A percentile compares a stretch with the other conserved stretches of the same genome.
phyloP scores from a whole-genome alignment of 2,797 vertebrate species.

The Clamator glandarius region DNA sequence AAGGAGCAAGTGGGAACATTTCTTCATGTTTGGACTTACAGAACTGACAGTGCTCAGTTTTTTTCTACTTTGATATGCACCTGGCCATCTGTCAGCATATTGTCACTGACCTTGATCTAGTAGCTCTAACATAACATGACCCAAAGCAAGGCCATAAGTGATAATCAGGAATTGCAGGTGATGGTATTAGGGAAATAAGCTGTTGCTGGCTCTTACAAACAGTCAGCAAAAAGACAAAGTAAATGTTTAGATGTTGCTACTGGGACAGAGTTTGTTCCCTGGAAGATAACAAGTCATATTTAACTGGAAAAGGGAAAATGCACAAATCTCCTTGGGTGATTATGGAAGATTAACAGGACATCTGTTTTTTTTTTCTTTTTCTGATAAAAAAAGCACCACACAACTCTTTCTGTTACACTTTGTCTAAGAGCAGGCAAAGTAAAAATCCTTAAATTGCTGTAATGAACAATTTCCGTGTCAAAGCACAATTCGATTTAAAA shows the following conservation, averaged over 20 bases:
- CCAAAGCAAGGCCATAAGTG: background rate
- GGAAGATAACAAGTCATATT: background rate
- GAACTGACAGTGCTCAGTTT: background rate
- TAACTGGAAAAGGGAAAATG: background rate
- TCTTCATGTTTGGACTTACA: background rate
- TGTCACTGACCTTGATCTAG: background rate
- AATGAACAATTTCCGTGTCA: background rate
- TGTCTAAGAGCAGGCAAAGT: background rate
- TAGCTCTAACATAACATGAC: background rate
- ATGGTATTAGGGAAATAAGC: background rate
- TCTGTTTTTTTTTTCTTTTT: background rate
- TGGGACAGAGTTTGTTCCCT: background rate
- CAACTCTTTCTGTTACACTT: background rate
- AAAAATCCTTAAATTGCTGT: background rate
- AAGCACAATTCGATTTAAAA: background rate
- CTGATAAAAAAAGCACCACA: background rate
- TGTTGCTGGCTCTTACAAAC: background rate
- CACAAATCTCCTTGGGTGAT: background rate
- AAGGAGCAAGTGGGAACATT: background rate
- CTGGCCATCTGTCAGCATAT: background rate
- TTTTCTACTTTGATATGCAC: background rate
- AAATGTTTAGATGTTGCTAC: slow-evolving; percentile 11
- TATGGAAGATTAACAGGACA: background rate
- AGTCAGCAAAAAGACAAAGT: background rate
- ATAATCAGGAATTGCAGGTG: background rate